Conservation (phyloP, 37 sponge, comb jelly and placozoan species). For the Theonella swinhoei region DNA sequence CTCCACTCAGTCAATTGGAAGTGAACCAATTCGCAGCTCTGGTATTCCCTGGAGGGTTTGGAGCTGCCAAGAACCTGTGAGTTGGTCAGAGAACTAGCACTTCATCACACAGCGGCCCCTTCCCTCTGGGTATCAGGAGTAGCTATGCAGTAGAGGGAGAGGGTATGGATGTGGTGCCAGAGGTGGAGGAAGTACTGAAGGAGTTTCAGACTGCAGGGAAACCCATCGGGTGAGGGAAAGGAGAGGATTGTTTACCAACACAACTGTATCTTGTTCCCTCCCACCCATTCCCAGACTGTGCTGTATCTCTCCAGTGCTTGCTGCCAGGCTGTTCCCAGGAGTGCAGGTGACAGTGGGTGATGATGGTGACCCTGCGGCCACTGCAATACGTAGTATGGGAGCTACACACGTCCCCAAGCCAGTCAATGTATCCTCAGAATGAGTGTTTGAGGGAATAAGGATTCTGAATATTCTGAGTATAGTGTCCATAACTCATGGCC, state of each 20-base stretch:
- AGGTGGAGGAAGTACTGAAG: conserved; percentile 67
- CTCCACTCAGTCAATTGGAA: conserved; percentile 53
- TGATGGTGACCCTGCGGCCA: conserved; percentile 70
- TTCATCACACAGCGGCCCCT: no score
- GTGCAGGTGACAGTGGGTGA: conserved; percentile 79
- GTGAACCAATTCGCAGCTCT: conserved; percentile 63
- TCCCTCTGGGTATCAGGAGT: conserved; percentile 17
- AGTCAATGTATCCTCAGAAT: conserved; percentile 73
- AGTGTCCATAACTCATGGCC: no score
- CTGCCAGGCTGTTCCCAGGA: conserved; percentile 68
- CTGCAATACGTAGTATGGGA: conserved; percentile 76
- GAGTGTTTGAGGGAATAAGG: neutral
- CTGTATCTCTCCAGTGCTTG: conserved; percentile 90
- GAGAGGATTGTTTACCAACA: neutral
- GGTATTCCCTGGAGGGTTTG: conserved; percentile 92
- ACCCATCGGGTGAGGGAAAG: conserved; percentile 79
- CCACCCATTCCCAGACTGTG: conserved; percentile 44
- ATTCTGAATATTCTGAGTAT: neutral
- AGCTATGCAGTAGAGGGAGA: conserved; percentile 77
- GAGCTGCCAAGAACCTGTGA: conserved; percentile 94
- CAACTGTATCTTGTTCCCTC: neutral
- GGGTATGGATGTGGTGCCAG: conserved; percentile 56
- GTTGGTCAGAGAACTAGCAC: neutral
- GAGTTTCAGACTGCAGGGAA: conserved; percentile 71
- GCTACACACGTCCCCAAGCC: conserved; percentile 68